Base-by-base conservation (phyloP, 2,797 vertebrate species). In the Odontamblyopus lacepedii region DNA sequence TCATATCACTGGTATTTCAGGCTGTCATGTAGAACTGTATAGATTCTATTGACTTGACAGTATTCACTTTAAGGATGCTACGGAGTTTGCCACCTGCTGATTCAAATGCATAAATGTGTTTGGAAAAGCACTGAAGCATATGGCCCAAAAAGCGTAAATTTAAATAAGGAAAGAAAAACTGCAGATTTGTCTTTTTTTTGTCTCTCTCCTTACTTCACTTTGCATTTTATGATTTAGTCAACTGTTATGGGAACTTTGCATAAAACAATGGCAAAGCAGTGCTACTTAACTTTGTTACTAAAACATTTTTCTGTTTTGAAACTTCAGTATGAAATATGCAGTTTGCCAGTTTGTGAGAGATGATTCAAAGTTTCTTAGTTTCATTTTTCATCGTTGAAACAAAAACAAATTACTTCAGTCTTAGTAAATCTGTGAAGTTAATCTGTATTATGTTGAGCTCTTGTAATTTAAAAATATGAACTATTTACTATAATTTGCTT, bases 121-220 rank as follows among this genome's bases (percentile, higher is more conserved):
- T 65, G n/a, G 41, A 63, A 63, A 62, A 63, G 62, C 62, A 63
- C 62, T 63, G 35, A 48, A 50, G 38, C 63, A 65, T 15, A 18
- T 27, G 63, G 41, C 41, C 15, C 41, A 11, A 64, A 38, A 63
- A 41, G 7, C 1, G 63, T 50, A 48, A 26, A 48, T 65, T 26
- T 65, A 16, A 50, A 65, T 48, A 50, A 48, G 41, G 41, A 65
- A 26, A 7, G n/a, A 15, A 63, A 63, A 63, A 41, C 62, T 63
- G 62, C 62, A 19, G 61, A 63, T 63, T 63, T 63, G 62, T 41
- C 44, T 38, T 38, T 35, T 35, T 38, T 63, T 44, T 26, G 35
- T 63, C 32, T 41, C 8, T 19, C 62, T 63, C 62, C n/a, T 13
- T 44, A 44, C 35, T 63, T 63, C 62, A 63, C 62, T 44, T 63